Evolutionary conservation across 2,113 vertebrate species (phyloP), one percentile per base, ranked within the genome.

Genomic region (Chloroceryle aenea): DNA sequence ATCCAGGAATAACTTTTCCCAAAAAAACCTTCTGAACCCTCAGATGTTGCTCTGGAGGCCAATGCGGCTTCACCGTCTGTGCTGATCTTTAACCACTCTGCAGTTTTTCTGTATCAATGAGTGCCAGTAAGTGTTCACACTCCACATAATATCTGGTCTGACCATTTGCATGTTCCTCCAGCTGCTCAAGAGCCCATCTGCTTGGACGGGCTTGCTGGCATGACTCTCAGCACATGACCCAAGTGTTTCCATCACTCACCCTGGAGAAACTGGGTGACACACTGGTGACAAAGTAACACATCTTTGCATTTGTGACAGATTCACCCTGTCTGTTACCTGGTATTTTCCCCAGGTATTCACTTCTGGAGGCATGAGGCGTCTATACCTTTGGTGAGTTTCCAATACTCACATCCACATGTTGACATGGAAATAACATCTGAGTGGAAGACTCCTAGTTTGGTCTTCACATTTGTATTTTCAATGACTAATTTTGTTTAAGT

Each of bases 401-500:
- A 96, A 36, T 34, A 68, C 50, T 93, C 89, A 91, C 77, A 97
- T 97, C 94, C 96, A 97, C 95, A 96, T 94, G 95, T 96, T 96
- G 82, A 94, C 86, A 94, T 87, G 89, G 94, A 97, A 96, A 96
- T 89, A 96, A 94, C 91, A 95, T 96, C 91, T 89, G 93, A 95
- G 87, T 92, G 61, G 66, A 96, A 93, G 94, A 85, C 89, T 97
- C 43, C 67, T 91, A 93, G 91, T 95, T 96, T 94, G 89, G 93
- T 93, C 94, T 96, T 87, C 69, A 96, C 93, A 95, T 94, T 95
- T 96, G 78, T 96, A 95, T 96, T 97, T 97, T 96, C 94, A 96
- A 95, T 96, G 95, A 97, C 95, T 95, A 95, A 96, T 96, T 95
- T 87, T 96, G 95, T 97, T 97, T 93, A 85, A 97, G 93, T 97